Evolutionary conservation across 2,797 vertebrate genomes (phyloP).

Genomic region (Galaxias olidus): DNA sequence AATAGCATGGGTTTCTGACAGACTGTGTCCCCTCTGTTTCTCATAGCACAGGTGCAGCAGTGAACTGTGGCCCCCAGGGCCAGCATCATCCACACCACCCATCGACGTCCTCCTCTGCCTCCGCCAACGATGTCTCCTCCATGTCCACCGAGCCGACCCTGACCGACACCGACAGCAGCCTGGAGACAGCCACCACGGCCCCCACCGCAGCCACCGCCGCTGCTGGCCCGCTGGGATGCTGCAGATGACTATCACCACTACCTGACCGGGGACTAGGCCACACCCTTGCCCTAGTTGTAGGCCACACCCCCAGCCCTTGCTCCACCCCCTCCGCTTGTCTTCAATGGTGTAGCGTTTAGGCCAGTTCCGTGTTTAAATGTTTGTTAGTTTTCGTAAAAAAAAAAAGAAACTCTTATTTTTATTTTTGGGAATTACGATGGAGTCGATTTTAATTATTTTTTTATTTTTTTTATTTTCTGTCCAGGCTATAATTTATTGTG

Average conservation of each 20-base stretch:
- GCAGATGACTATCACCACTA: slow-evolving; percentile 87
- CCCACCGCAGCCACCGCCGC: background rate
- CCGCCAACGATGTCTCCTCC: slow-evolving; percentile 82
- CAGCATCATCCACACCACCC: slow-evolving; percentile 56
- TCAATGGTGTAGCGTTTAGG: slow-evolving; percentile 64
- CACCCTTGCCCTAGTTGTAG: slow-evolving; percentile 13
- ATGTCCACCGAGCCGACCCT: slow-evolving; percentile 85
- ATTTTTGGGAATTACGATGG: slow-evolving; percentile 32
- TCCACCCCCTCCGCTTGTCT: slow-evolving; percentile 53
- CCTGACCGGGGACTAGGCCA: slow-evolving; percentile 5
- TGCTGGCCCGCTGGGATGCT: slow-evolving; percentile 85
- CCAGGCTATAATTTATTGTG: slow-evolving; percentile 75
- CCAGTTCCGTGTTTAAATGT: slow-evolving; percentile 58
- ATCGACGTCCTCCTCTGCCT: slow-evolving; percentile 77
- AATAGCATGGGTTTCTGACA: slow-evolving; percentile 65
- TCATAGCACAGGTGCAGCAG: slow-evolving; percentile 99
- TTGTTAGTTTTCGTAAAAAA: slow-evolving; percentile 42
- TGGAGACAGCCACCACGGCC: slow-evolving; percentile 66
- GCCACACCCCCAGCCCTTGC: slow-evolving; percentile 5
- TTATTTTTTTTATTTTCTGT: slow-evolving; percentile 48
- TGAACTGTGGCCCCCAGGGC: slow-evolving; percentile 84
- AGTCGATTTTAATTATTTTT: slow-evolving; percentile 34
- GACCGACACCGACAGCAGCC: slow-evolving; percentile 89
- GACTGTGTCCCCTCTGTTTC: slow-evolving; percentile 74
- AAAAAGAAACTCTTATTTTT: slow-evolving; percentile 33